Evolutionary conservation across 2,797 vertebrate genomes (phyloP).

Genomic region (Eulemur albifrons): DNA sequence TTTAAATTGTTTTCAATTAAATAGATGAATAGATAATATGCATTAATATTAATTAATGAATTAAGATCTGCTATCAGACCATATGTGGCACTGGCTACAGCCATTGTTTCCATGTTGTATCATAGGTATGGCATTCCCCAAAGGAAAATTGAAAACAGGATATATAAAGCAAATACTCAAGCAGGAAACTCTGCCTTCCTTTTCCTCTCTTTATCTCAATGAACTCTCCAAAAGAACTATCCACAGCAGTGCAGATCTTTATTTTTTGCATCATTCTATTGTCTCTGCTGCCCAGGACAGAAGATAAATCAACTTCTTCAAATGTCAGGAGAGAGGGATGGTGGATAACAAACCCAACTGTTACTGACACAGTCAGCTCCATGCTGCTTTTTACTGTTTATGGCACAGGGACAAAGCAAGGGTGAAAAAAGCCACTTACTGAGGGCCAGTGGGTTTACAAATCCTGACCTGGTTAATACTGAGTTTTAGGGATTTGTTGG

Average conservation of each 20-base stretch:
- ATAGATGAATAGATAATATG: slow-evolving; percentile 1
- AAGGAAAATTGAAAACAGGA: background rate
- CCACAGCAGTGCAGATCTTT: background rate
- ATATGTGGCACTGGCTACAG: background rate
- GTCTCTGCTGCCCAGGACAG: background rate
- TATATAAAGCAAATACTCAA: background rate
- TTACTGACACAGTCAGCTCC: background rate
- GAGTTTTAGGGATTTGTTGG: background rate
- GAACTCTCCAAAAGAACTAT: background rate
- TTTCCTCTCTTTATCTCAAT: background rate
- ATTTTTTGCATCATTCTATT: background rate
- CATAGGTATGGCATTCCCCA: background rate
- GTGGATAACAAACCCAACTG: background rate
- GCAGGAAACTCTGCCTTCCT: background rate
- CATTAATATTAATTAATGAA: background rate
- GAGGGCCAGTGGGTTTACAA: background rate
- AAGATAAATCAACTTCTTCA: slow-evolving; percentile 18
- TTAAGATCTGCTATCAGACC: background rate
- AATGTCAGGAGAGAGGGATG: background rate
- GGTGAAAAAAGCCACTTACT: background rate
- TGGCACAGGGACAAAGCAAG: background rate
- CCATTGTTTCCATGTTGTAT: background rate
- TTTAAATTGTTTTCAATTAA: slow-evolving; percentile 26
- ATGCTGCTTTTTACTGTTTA: background rate
- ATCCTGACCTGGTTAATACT: background rate